Base-by-base conservation (phyloP, 1,140 invertebrate species). In the Mycetomoellerius zeteki region DNA sequence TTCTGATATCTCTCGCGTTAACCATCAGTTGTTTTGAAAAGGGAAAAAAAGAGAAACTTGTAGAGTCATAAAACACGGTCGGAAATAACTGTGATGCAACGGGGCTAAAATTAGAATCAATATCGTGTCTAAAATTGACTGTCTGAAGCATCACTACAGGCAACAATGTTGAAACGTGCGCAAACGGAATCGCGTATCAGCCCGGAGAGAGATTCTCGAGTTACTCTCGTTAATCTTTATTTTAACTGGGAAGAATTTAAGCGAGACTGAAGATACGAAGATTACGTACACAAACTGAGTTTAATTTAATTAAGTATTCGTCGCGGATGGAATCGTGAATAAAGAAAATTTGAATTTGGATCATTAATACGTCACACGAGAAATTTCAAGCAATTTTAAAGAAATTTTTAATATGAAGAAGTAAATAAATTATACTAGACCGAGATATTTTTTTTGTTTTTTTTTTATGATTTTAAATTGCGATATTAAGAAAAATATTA, bases 41-140 rank as follows among this genome's bases (percentile, higher is more conserved):
- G 5, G 50, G 50, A 37, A 65, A 60, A 69, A 72, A 82, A 60
- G 65, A 69, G 37, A 69, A 21, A 16, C 21, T 33, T 73, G 8
- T 21, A 73, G n/a, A 73, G 27, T 73, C 54, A 73, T 84, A 82
- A 60, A 84, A 10, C 52, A 43, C 78, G 2, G 12, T 47, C n/a
- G 54, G 54, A 47, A 84, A 84, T 84, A 64, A 30, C 24, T 54
- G 24, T 88, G 86, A 90, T 76, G 86, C 52, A 90, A 82, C 24
- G 16, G 50, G 16, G 14, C 5, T 89, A 90, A 90, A 90, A 72
- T 90, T 90, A 90, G 89, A 82, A 85, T 72, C 86, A 64, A 90
- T 90, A 90, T 88, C 56, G 58, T 33, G 50, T 77, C 86, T 81
- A 90, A 90, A 87, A 90, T 90, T 80, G 75, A 87, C 88, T 62